A percentile compares a stretch with the other conserved stretches of the same genome.
phyloP scores from a whole-genome alignment of 2,113 vertebrate genomes.

The Caloenas nicobarica region DNA sequence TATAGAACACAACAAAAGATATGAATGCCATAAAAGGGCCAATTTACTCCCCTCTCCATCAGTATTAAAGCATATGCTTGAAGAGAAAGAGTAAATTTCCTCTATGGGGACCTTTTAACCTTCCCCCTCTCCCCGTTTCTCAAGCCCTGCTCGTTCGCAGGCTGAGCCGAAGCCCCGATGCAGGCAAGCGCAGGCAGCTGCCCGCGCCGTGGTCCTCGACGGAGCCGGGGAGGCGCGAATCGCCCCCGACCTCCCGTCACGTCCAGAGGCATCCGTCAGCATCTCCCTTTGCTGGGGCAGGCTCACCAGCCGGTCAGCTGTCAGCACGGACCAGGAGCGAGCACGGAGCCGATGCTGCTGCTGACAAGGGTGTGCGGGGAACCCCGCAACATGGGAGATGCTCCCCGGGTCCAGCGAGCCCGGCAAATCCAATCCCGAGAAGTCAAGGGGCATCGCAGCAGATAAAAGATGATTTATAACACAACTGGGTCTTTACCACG shows the following conservation, averaged over 20 bases:
- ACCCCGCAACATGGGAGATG: rapidly evolving
- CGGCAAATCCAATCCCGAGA: neutral
- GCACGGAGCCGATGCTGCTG: rapidly evolving
- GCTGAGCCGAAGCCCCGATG: neutral
- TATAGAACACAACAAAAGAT: slow-evolving; percentile 53
- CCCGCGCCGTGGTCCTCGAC: rapidly evolving
- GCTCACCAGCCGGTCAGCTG: neutral
- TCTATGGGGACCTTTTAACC: neutral
- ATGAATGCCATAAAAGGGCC: slow-evolving; percentile 1
- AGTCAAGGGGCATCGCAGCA: rapidly evolving
- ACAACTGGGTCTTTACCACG: rapidly evolving
- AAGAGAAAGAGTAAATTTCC: neutral
- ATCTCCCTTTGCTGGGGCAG: neutral
- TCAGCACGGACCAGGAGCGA: rapidly evolving
- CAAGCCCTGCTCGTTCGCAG: neutral
- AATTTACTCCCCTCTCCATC: neutral
- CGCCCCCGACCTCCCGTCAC: neutral
- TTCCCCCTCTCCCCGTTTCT: neutral
- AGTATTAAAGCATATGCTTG: neutral
- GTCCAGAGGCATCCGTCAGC: neutral
- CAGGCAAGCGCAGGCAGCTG: neutral
- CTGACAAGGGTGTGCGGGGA: rapidly evolving
- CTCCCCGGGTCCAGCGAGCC: neutral
- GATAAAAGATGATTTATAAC: neutral
- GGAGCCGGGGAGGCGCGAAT: neutral